phyloP scores from a whole-genome alignment of 2,888 invertebrate species.

The Neuroscelio doddi region DNA sequence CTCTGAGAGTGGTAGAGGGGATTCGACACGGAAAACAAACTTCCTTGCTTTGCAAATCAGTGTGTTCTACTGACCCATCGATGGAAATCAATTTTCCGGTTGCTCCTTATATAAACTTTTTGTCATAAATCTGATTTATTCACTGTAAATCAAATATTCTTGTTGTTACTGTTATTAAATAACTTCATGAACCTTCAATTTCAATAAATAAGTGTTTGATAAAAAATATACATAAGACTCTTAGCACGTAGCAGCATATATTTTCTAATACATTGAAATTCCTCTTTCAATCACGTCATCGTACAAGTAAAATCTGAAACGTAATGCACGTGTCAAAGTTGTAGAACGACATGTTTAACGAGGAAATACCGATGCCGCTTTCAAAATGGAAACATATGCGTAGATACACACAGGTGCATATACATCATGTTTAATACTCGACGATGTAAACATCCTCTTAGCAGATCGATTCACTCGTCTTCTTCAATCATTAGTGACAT shows the following conservation, averaged over 20 bases:
- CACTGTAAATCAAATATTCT: too few species aligned
- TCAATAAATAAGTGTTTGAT: too few species aligned
- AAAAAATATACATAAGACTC: too few species aligned
- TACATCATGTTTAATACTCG: slow-evolving; percentile 35
- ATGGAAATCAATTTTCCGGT: slow-evolving; percentile 3
- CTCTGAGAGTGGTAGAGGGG: slow-evolving; percentile 12
- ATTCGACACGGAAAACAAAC: background rate
- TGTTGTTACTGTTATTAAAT: too few species aligned
- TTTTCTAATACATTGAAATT: slow-evolving; percentile 1
- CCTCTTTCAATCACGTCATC: slow-evolving; percentile 1
- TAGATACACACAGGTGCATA: slow-evolving; percentile 17
- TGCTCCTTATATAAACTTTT: slow-evolving; percentile 4
- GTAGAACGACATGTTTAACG: slow-evolving; percentile 24
- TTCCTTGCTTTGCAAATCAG: background rate
- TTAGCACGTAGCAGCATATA: too few species aligned
- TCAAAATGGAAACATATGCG: slow-evolving; percentile 38
- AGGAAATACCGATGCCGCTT: slow-evolving; percentile 37
- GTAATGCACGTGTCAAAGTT: slow-evolving; percentile 13
- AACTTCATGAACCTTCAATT: too few species aligned
- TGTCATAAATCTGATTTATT: too few species aligned
- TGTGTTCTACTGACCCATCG: background rate
- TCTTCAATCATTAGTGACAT: slow-evolving; percentile 33
- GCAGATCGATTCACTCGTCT: slow-evolving; percentile 32
- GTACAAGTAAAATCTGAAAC: slow-evolving; percentile 7
- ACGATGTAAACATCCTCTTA: slow-evolving; percentile 35